Conservation (phyloP, 2,113 vertebrate species). For the Chionis minor region DNA sequence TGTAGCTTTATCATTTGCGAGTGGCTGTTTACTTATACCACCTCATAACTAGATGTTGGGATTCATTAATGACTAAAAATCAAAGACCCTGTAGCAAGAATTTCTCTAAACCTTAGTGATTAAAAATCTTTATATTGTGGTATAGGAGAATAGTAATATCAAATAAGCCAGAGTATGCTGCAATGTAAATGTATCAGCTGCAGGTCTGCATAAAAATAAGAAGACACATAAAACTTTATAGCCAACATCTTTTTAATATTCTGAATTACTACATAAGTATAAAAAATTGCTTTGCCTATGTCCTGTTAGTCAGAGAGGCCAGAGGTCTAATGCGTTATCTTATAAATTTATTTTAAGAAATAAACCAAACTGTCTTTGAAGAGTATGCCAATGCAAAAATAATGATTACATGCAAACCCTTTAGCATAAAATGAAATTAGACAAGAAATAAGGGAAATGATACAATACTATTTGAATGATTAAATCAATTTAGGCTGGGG, state of each 20-base stretch:
- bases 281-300: slow-evolving; percentile 8
- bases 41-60: not conserved
- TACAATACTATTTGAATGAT: not conserved
- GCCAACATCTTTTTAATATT: slow-evolving; percentile 5
- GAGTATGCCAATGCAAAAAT: not conserved
- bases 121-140: not conserved
- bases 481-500: not conserved
- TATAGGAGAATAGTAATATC: not conserved
- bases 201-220: not conserved
- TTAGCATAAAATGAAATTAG: slow-evolving; percentile 17
- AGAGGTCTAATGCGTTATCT: not conserved
- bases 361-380: not conserved
- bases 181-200: not conserved
- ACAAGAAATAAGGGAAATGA: not conserved
- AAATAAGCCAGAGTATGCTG: not conserved
- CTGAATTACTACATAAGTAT: slow-evolving; percentile 9
- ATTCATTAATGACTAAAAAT: not conserved
- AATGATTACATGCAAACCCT: not conserved
- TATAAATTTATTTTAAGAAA: slow-evolving; percentile 7
- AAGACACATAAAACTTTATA: not conserved
- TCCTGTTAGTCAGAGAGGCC: slow-evolving; percentile 1
- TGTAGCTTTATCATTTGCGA: not conserved
- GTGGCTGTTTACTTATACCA: not conserved
- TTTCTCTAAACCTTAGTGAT: not conserved
- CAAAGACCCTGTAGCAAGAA: not conserved